Conservation (phyloP, 92 coral and sea anemone genomes). For the Parazoanthus darwini region DNA sequence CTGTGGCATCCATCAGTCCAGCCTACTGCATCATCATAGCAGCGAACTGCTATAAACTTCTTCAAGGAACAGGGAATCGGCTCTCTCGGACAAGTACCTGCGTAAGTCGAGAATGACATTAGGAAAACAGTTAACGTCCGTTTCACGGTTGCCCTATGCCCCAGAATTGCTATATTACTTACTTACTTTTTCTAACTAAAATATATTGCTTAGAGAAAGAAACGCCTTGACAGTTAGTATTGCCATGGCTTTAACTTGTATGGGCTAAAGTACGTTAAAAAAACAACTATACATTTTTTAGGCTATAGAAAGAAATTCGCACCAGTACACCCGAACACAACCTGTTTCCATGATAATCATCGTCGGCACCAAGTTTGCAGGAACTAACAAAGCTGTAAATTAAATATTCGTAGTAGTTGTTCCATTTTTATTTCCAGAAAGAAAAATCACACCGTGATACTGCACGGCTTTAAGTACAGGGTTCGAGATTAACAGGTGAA, state of each 20-base stretch:
- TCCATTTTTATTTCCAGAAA: too few relatives aligned
- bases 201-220: background rate
- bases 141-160: background rate
- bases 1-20: background rate
- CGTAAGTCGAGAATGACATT: background rate
- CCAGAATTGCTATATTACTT: background rate
- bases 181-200: background rate
- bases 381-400: too few relatives aligned
- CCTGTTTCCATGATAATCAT: too few relatives aligned
- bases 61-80: constrained; percentile 67
- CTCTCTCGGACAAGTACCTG: constrained; percentile 88
- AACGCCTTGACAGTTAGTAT: background rate
- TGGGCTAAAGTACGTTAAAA: background rate
- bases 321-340: too few relatives aligned
- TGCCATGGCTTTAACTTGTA: background rate
- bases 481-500: too few relatives aligned
- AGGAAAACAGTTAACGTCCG: background rate
- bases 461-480: too few relatives aligned
- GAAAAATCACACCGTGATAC: too few relatives aligned
- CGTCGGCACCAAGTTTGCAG: too few relatives aligned
- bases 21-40: constrained; percentile 15
- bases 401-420: too few relatives aligned
- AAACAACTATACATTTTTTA: too few relatives aligned
- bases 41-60: constrained; percentile 72
- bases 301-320: too few relatives aligned